phyloP scores from a whole-genome alignment of 2,797 vertebrate species.

The Periophthalmus magnuspinnatus region DNA sequence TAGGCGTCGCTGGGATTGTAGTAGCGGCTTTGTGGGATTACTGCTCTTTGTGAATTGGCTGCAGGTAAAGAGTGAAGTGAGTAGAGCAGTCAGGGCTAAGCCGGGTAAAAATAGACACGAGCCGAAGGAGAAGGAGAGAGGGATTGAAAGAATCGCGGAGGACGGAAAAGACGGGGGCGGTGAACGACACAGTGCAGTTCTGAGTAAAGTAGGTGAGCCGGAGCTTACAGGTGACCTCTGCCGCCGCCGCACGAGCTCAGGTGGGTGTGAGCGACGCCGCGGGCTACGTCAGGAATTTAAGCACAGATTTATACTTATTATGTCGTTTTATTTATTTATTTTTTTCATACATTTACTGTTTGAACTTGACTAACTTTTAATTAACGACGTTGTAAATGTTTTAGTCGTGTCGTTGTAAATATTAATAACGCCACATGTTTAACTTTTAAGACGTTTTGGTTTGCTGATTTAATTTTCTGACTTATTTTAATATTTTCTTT shows the following conservation, averaged over 20 bases:
- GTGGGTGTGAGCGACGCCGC: neutral
- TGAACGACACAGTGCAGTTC: constrained; percentile 44
- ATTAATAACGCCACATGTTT: too few species aligned
- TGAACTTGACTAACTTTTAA: neutral
- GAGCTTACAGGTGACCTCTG: constrained; percentile 62
- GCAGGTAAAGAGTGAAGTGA: constrained; percentile 68
- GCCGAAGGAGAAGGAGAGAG: constrained; percentile 56
- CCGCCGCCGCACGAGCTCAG: constrained; percentile 6
- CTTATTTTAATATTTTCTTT: too few species aligned
- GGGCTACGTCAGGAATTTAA: neutral
- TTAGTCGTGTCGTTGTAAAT: too few species aligned
- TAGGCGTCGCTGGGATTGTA: constrained; percentile 33
- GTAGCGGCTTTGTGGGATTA: constrained; percentile 55
- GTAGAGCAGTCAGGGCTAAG: constrained; percentile 65
- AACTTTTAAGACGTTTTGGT: too few species aligned
- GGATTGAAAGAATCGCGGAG: constrained; percentile 58
- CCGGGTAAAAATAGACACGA: constrained; percentile 74
- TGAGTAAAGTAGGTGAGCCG: constrained; percentile 47
- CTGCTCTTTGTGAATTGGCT: constrained; percentile 53
- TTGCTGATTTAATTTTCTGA: too few species aligned
- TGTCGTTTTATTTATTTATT: too few species aligned
- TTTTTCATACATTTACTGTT: too few species aligned
- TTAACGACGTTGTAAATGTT: neutral
- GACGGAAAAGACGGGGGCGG: constrained; percentile 51
- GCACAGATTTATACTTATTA: neutral